These are phyloP conservation scores for Agrypnia vestita DNA, from an alignment of 1,140 invertebrate species.

Conservation along the genomic window DNA sequence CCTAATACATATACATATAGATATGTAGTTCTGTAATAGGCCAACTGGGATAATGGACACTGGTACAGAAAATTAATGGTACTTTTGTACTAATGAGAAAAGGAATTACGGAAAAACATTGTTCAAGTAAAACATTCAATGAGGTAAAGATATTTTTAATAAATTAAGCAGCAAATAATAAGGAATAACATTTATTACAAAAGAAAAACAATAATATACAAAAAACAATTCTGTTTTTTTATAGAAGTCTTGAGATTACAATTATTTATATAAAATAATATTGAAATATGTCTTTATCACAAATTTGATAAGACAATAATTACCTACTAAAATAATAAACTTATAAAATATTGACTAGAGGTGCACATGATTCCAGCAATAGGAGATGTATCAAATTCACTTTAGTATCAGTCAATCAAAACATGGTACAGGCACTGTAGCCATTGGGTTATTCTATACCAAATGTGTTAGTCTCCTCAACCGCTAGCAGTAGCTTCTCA, in stretches of 20 bases:
- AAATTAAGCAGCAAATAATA: conserved; percentile 54
- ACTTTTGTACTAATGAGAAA: too few species aligned
- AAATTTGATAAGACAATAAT: conserved; percentile 44
- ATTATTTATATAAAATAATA: conserved; percentile 44
- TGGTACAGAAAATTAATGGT: too few species aligned
- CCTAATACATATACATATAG: too few species aligned
- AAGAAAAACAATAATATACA: conserved; percentile 51
- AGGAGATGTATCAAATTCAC: conserved; percentile 23
- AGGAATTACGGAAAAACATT: neutral
- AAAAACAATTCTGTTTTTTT: conserved; percentile 17
- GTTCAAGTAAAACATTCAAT: neutral
- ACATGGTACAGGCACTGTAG: conserved; percentile 46
- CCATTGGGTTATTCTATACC: conserved; percentile 87
- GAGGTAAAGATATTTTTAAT: conserved; percentile 53
- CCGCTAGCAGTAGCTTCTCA: conserved; percentile 94
- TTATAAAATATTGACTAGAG: conserved; percentile 61
- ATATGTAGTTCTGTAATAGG: too few species aligned
- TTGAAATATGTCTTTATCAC: conserved; percentile 20
- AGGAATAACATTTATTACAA: conserved; percentile 53
- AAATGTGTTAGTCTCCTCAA: conserved; percentile 98
- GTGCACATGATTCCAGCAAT: conserved; percentile 52
- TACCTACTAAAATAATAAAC: conserved; percentile 48
- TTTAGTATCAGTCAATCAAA: conserved; percentile 44
- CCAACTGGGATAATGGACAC: too few species aligned
- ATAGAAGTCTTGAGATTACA: conserved; percentile 23